A percentile compares a stretch with the other conserved stretches of the same genome.
phyloP scores from a whole-genome alignment of 2,797 vertebrate genomes.

The Pelobates cultripes region DNA sequence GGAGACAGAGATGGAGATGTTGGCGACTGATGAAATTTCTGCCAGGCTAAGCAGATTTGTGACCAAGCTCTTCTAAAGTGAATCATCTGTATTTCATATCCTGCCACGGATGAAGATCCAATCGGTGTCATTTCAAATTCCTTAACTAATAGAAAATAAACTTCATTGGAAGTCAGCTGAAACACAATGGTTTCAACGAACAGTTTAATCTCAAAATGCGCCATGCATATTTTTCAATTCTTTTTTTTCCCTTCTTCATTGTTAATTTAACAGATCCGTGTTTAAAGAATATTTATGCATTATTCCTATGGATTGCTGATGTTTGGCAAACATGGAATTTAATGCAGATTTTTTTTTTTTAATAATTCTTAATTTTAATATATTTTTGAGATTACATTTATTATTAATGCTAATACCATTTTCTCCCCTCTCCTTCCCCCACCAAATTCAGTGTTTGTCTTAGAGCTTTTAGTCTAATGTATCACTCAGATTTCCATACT shows the following conservation, averaged over 20 bases:
- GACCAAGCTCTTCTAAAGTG: neutral
- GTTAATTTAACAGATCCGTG: neutral
- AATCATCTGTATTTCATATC: neutral
- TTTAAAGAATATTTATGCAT: neutral
- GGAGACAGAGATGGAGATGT: conserved; percentile 95
- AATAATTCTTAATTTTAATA: neutral
- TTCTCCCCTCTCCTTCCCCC: too few relatives aligned
- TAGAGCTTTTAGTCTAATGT: too few relatives aligned
- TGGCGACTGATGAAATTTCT: conserved; percentile 78
- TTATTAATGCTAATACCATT: too few relatives aligned
- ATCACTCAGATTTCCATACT: too few relatives aligned
- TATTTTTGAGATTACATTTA: neutral
- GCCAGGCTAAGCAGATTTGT: conserved; percentile 4
- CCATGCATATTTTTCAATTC: neutral
- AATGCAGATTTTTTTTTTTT: neutral
- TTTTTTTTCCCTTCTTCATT: neutral
- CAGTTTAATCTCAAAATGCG: neutral
- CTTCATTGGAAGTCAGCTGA: too few relatives aligned
- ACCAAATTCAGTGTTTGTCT: too few relatives aligned
- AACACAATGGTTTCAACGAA: neutral
- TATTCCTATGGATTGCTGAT: neutral
- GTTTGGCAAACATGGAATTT: neutral
- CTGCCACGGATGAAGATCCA: neutral
- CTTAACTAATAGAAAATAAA: too few relatives aligned
- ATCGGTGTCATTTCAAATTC: neutral